Evolutionary conservation across 2,888 invertebrate species (phyloP), one percentile per base, ranked within the genome.

Genomic region (Bellardia pandia): DNA sequence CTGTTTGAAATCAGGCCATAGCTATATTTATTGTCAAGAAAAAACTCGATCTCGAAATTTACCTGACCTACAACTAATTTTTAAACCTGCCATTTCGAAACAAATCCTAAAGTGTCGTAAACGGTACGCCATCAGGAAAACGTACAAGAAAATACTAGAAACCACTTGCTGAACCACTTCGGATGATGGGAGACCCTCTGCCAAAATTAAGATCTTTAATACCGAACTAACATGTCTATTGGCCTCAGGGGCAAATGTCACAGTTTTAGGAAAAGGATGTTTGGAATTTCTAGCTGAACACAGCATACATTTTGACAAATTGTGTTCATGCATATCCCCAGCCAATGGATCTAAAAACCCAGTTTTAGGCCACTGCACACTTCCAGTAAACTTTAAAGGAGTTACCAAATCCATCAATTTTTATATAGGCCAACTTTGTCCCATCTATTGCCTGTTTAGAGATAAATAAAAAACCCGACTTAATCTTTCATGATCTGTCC

Each of bases 341-440:
- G 62, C 37, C 0, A 62, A 62, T 14, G 62, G 62, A 13, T 14
- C 62, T 8, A 62, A 33, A 37, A 62, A 14, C 13, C 37, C 37
- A 9, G 62, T 62, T 33, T 33, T 37, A 37, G 62, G 62, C 2
- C 5, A 62, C 37, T 62, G 37, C 5, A 14, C 33, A 33, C 62
- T 62, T 6, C 58, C 58, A 8, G 58, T 58, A 11, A 58, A 14
- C 0, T 58, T 58, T 30, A 58, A 58, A 58, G 58, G 30, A 30
- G 58, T 58, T 30, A 58, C 30, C 2, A 58, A 58, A 58, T 7
- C 58, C 8, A 58, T 58, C 23, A n/a, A 30, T 7, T 58, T 58
- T 30, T 58, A 58, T 30, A 58, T 58, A 33, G 58, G 58, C 58
- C 58, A 23, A 58, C 58, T 30, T 13, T 58, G 30, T 30, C 58